Evolutionary conservation across 2,888 invertebrate species (phyloP), one percentile per base, ranked within the genome.

Genomic region (Sussaba pulchella): DNA sequence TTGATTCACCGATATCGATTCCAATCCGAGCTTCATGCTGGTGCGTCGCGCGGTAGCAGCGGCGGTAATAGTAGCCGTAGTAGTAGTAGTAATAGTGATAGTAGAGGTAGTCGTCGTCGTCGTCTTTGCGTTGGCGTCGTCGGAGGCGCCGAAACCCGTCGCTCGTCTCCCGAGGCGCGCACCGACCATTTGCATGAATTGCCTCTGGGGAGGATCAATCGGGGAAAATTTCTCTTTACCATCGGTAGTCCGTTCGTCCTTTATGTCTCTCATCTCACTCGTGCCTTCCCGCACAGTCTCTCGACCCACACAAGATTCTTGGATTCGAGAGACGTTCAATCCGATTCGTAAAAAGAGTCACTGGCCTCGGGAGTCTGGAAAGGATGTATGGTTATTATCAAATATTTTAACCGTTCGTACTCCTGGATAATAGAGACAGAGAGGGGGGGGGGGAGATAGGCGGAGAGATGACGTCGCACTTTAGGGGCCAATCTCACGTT

Each of bases 1-100:
- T 72, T 72, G 78, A 81, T 82, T 81, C 72, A 59, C 57, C 70
- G 61, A 81, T 74, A 78, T 82, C 82, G 76, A 75, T 82, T 78
- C 64, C 72, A 69, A 81, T 50, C 39, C 31, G 14, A 17, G 31
- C 21, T 19, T 26, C 10, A 2, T 9, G 19, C 1, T 19, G 59
- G 59, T 39, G 39, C 36, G 39, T 21, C 61, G 39, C 17, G 57
- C 31, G 9, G 52, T 54, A n/a, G 24, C 24, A 8, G 52, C 6
- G 31, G 6, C 6, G 31, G 31, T 31, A 31, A 6, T 31, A 31
- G 31, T 31, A 31, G 31, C 2, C 4, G 6, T 31, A 6, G 31
- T 5, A 31, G 6, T 31, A 31, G 31, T 5, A 31, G 2, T 5
- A 5, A 31, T 31, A 31, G 31, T 31, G 6, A 31, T 31, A 6